phyloP scores from a whole-genome alignment of 2,113 vertebrate species.

The Macquaria australasica region DNA sequence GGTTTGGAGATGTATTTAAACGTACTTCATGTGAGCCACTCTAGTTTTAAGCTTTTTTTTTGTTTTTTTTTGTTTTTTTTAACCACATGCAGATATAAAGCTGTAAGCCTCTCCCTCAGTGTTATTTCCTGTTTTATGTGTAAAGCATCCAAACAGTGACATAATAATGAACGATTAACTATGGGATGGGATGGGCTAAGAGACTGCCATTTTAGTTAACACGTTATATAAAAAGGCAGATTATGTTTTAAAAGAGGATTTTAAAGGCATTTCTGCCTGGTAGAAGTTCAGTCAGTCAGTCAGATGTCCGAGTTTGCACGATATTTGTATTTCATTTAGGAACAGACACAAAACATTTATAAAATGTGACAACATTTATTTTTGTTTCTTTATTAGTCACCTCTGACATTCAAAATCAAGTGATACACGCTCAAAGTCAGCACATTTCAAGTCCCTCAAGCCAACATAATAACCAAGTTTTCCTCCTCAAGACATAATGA shows the following conservation, averaged over 20 bases:
- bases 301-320: not conserved
- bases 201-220: not conserved
- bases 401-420: not conserved
- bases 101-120: not conserved
- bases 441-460: not conserved
- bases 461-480: not conserved
- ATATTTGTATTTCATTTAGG: not conserved
- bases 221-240: not conserved
- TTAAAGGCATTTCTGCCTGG: not conserved
- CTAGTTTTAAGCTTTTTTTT: not conserved
- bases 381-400: not conserved
- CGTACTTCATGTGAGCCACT: not conserved
- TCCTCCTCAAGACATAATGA: not conserved
- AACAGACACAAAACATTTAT: not conserved
- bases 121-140: not conserved
- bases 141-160: not conserved
- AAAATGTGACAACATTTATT: not conserved
- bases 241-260: not conserved
- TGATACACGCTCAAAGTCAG: not conserved
- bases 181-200: not conserved
- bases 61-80: not conserved
- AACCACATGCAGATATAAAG: not conserved
- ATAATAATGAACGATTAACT: not conserved
- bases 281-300: not conserved
- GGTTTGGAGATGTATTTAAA: not conserved